Base-by-base conservation (phyloP, 2,888 invertebrate genomes). In the Pristionchus maxplancki region DNA sequence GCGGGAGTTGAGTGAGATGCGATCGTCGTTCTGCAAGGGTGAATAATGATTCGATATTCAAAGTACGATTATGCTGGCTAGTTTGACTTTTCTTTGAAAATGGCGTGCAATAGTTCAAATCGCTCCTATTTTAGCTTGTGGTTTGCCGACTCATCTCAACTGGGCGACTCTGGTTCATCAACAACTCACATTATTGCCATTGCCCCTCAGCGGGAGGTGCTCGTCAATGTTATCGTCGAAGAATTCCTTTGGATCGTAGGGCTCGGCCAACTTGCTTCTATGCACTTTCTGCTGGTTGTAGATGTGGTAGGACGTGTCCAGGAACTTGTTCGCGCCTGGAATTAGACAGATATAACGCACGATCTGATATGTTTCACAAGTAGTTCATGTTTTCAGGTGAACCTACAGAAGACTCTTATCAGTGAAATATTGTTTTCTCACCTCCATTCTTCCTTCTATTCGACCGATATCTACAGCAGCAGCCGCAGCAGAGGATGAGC, bases 251-350 rank as follows among this genome's bases (percentile, higher is more conserved):
- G 71, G 71, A 48, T 87, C 67, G 50, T 87, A 87, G 24, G 86
- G 86, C 34, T 71, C 71, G 44, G 34, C 34, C 37, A 88, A 24
- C 37, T 88, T 88, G 53, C 31, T 64, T 24, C 62, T 50, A 20
- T 88, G 78, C 44, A 88, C 88, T 87, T 92, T 91, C 88, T 93
- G 93, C 82, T 93, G 91, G 90, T 93, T 91, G 90, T 92, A 93
- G 83, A 93, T 93, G 15, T 91, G 86, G 81, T 92, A 92, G 8
- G 93, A 91, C 0, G 93, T 91, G 88, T 93, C 93, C 58, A 93
- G 58, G 82, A 92, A 93, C 86, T 93, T 93, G 31, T 92, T 92
- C 48, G 91, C 92, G 31, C 92, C 91, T 85, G 85, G 17, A 85
- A 85, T 64, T 11, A 9, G 17, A 13, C 17, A 24, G 13, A 0